Conservation (phyloP, 2,797 vertebrate species). For the Aulostomus chinensis region DNA sequence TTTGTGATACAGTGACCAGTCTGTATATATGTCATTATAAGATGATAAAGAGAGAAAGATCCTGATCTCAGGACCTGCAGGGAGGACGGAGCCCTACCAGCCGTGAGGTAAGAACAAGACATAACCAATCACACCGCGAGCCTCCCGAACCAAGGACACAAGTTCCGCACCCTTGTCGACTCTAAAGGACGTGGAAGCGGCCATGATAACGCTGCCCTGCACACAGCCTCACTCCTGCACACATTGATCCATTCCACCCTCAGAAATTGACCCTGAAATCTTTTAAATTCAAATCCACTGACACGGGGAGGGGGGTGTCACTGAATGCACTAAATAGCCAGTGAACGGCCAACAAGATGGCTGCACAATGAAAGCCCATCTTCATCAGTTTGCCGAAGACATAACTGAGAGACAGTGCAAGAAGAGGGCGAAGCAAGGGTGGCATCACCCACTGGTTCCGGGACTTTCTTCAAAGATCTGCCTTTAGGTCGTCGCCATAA, state of each 20-base stretch:
- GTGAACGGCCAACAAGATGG: too few species aligned
- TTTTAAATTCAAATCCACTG: too few species aligned
- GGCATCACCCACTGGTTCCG: too few species aligned
- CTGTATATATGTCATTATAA: slow-evolving; percentile 72
- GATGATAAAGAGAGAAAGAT: slow-evolving; percentile 72
- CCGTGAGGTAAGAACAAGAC: slow-evolving; percentile 73
- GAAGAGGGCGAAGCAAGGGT: too few species aligned
- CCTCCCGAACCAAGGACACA: slow-evolving; percentile 8
- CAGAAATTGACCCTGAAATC: slow-evolving; percentile 12
- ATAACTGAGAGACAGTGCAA: too few species aligned
- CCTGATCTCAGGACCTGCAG: slow-evolving; percentile 53
- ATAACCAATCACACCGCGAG: slow-evolving; percentile 26
- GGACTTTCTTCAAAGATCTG: too few species aligned
- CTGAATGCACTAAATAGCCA: slow-evolving; percentile 35
- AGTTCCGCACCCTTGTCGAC: not conserved
- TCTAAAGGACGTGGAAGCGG: slow-evolving; percentile 21
- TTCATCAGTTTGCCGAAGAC: too few species aligned
- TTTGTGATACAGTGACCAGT: slow-evolving; percentile 85
- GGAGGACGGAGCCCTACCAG: slow-evolving; percentile 51
- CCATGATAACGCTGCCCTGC: slow-evolving; percentile 6
- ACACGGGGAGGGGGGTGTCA: slow-evolving; percentile 7
- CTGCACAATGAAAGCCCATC: too few species aligned
- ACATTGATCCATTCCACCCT: slow-evolving; percentile 15
- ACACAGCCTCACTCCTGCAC: slow-evolving; percentile 17
- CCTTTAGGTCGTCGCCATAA: too few species aligned